Evolutionary conservation across 2,888 invertebrate species (phyloP).

Genomic region (Entomobrya multifasciata): DNA sequence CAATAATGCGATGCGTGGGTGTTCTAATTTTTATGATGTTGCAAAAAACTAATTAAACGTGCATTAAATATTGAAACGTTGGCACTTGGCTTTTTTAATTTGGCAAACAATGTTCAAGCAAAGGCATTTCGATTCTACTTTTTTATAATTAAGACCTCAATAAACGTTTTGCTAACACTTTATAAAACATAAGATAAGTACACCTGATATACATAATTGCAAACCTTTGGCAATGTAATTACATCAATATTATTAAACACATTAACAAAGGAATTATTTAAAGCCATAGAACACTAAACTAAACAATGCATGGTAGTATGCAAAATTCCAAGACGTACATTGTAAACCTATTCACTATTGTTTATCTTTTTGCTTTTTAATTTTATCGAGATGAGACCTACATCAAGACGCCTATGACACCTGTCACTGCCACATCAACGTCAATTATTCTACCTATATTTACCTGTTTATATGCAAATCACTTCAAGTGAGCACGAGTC

Average conservation of each 20-base stretch:
- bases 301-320: background rate
- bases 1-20: background rate
- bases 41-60: background rate
- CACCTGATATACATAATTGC: conserved; percentile 39
- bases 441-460: background rate
- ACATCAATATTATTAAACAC: background rate
- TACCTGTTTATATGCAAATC: background rate
- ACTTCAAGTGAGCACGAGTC: background rate
- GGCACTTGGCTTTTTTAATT: background rate
- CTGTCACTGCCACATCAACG: conserved; percentile 31
- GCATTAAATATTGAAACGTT: conserved; percentile 2
- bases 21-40: background rate
- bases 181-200: conserved; percentile 62
- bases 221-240: conserved; percentile 31
- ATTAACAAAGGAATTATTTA: background rate
- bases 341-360: no score
- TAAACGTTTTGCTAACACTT: conserved; percentile 68
- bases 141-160: conserved; percentile 50
- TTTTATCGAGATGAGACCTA: conserved; percentile 27
- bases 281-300: background rate
- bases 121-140: background rate
- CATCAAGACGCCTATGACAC: conserved; percentile 30
- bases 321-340: background rate
- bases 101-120: background rate
- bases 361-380: background rate